phyloP scores from a whole-genome alignment of 2,888 invertebrate genomes.

The Dynastes maya region DNA sequence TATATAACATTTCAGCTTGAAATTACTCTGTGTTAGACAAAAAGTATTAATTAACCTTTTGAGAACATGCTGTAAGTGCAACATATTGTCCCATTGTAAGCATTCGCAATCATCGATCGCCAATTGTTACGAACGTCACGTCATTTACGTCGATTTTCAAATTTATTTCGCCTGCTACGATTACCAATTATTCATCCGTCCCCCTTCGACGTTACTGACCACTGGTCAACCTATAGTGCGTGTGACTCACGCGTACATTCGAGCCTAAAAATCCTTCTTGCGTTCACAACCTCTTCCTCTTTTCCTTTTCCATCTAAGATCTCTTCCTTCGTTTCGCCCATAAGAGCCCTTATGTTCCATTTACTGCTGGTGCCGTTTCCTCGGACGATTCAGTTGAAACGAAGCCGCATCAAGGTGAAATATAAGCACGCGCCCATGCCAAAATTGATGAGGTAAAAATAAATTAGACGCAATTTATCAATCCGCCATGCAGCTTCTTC shows the following conservation, averaged over 20 bases:
- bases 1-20: too few species aligned
- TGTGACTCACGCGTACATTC: not conserved
- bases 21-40: too few species aligned
- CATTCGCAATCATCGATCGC: not conserved
- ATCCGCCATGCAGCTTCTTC: conserved; percentile 1
- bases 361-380: not conserved
- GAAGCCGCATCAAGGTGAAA: conserved; percentile 5
- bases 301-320: not conserved
- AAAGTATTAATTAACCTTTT: too few species aligned
- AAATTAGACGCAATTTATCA: conserved; percentile 9
- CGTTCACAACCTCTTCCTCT: not conserved
- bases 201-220: conserved; percentile 9
- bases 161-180: conserved; percentile 15
- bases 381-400: conserved; percentile 3
- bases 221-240: conserved; percentile 1
- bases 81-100: not conserved
- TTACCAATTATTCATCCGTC: not conserved
- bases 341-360: conserved; percentile 11
- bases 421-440: conserved; percentile 27
- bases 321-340: not conserved
- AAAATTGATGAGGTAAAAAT: conserved; percentile 34
- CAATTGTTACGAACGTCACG: conserved; percentile 5
- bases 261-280: not conserved
- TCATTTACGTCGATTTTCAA: not conserved
- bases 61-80: not conserved